A percentile compares a stretch with the other conserved stretches of the same genome.
Conservation (phyloP, 2,888 invertebrate genomes). For the Alloscopus bannaensis region DNA sequence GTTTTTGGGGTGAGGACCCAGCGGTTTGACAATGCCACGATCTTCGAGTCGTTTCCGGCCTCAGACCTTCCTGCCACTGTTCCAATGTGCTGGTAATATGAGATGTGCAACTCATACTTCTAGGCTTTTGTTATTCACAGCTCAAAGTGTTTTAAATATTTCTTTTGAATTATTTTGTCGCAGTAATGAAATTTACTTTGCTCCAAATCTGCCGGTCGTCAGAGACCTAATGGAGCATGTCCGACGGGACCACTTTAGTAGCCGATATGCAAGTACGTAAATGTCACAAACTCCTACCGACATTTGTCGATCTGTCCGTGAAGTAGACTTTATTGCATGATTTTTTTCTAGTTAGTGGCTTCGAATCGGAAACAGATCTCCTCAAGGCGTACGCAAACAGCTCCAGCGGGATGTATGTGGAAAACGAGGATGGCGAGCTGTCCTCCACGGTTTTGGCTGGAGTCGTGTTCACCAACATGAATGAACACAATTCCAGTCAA, state of each 20-base stretch:
- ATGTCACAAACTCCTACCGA: background rate
- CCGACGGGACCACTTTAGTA: conserved; percentile 62
- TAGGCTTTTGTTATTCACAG: conserved; percentile 9
- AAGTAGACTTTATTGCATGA: conserved; percentile 21
- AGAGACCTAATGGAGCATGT: conserved; percentile 65
- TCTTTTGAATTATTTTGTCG: conserved; percentile 19
- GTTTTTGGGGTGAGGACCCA: conserved; percentile 80
- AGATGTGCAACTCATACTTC: background rate
- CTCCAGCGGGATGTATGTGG: conserved; percentile 48
- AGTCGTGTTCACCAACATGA: conserved; percentile 66
- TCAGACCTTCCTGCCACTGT: conserved; percentile 54
- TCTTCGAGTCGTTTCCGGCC: conserved; percentile 74
- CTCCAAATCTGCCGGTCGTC: conserved; percentile 66
- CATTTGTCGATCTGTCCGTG: background rate
- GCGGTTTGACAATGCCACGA: conserved; percentile 74
- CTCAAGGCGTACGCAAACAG: conserved; percentile 54
- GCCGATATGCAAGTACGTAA: conserved; percentile 66
- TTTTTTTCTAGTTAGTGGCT: conserved; percentile 61
- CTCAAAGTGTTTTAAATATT: too few species aligned
- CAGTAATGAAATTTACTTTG: conserved; percentile 70
- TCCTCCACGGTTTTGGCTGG: conserved; percentile 66
- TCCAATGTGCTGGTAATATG: conserved; percentile 64
- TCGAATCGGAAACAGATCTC: conserved; percentile 65
- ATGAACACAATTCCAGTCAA: conserved; percentile 33
- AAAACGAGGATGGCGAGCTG: conserved; percentile 50